phyloP scores from a whole-genome alignment of 2,113 vertebrate genomes.

The Ginglymostoma cirratum region DNA sequence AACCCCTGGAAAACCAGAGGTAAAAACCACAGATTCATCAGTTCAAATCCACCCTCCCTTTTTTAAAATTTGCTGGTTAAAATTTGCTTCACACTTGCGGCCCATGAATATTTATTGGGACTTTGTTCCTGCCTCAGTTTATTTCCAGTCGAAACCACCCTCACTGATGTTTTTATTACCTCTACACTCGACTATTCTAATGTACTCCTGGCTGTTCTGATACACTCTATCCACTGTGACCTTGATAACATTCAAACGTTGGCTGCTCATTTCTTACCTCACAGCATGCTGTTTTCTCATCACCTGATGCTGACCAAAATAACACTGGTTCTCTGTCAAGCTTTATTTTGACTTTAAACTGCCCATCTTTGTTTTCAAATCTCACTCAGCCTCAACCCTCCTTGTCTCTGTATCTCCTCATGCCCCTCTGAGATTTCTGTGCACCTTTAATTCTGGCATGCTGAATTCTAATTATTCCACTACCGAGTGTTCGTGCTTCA shows the following conservation, averaged over 20 bases:
- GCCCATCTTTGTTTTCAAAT: background rate
- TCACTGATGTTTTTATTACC: background rate
- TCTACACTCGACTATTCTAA: background rate
- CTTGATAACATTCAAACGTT: background rate
- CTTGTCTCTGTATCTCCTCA: background rate
- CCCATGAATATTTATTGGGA: background rate
- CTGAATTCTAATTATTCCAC: too few relatives aligned
- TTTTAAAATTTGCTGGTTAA: background rate
- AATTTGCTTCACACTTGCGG: background rate
- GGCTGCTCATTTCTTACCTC: background rate
- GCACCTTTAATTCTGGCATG: background rate
- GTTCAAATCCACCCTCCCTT: background rate
- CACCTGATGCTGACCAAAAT: background rate
- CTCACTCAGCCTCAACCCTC: too few relatives aligned
- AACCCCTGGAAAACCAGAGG: background rate
- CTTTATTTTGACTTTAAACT: background rate
- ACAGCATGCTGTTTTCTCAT: background rate
- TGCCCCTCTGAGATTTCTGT: background rate
- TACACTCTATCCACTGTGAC: background rate
- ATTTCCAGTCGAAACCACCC: background rate
- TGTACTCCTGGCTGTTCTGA: background rate
- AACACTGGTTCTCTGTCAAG: background rate
- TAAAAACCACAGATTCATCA: background rate
- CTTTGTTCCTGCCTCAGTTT: background rate
- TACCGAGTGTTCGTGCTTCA: too few relatives aligned